A percentile compares a stretch with the other conserved stretches of the same genome.
phyloP scores from a whole-genome alignment of 2,888 invertebrate genomes.

The Mimachlamys varia region DNA sequence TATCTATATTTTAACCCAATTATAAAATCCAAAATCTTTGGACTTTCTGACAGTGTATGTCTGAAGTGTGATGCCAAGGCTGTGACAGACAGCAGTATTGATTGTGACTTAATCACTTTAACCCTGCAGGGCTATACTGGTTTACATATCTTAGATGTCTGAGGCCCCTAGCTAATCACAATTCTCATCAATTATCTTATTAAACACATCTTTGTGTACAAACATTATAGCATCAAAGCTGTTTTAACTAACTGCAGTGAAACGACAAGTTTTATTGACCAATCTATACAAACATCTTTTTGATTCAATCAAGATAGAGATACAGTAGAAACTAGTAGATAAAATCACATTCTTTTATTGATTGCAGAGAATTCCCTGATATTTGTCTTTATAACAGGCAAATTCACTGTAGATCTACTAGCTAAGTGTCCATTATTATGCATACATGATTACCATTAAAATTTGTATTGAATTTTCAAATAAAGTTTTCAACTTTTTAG shows the following conservation, averaged over 20 bases:
- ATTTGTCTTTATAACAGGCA: too few species aligned
- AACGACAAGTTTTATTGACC: background rate
- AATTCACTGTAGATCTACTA: too few species aligned
- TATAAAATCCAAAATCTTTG: background rate
- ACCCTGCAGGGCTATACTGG: background rate
- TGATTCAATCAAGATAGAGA: background rate
- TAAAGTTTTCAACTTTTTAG: background rate
- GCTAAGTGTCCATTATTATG: too few species aligned
- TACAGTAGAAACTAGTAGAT: background rate
- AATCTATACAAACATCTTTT: background rate
- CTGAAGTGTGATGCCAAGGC: background rate
- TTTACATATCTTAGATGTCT: background rate
- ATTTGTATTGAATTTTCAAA: too few species aligned
- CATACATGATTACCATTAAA: too few species aligned
- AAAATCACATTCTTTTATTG: background rate
- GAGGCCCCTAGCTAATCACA: background rate
- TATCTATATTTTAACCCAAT: background rate
- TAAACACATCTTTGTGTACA: background rate
- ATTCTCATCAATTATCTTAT: background rate
- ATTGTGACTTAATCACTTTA: background rate
- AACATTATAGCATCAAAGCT: conserved; percentile 1
- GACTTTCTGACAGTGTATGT: background rate
- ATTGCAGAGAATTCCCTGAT: too few species aligned
- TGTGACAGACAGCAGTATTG: background rate
- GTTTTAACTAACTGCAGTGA: background rate